Evolutionary conservation across 1,140 invertebrate species (phyloP), one percentile per base, ranked within the genome.

Genomic region (Scaptomyza montana): DNA sequence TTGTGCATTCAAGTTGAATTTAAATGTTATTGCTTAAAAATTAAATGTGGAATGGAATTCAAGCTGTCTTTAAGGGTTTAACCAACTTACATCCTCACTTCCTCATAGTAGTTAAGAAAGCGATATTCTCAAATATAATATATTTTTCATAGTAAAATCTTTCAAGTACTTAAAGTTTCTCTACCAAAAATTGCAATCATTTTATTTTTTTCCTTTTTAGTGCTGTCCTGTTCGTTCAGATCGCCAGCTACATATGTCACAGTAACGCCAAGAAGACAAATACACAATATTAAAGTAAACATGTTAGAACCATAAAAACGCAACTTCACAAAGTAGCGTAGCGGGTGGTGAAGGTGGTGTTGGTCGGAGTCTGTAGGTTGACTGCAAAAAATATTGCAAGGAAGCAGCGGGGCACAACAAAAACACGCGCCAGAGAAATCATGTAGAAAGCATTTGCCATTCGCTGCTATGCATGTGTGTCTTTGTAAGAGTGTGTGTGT

Each of bases 271-370:
- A 62, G 68, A 89, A 89, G 79, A 87, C 84, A 87, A 87, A 87
- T 87, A 89, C 76, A 89, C 66, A 57, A 79, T 84, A 87, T 87
- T 89, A 84, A 84, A 87, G 82, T 84, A 89, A 89, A 87, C 82
- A 87, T 89, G 82, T 87, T 89, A 84, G 79, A 79, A 80, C 84
- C 84, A 89, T 87, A 87, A 89, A 87, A 87, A 77, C 72, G 72
- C 79, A 82, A 68, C 76, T 82, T 61, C 70, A 68, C 71, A 62
- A 78, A 54, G 70, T 49, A 76, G 62, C 43, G 33, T 28, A 62
- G 28, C 10, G 30, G 39, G 39, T 8, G 19, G 28, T 16, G 36
- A 25, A 5, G 21, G 30, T 16, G 10, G 19, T 7, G 21, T 39
- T 28, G 5, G 19, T 39, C 10, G 36, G 36, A 5, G 43, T 36